These are phyloP conservation scores for Axinella damicornis DNA, from an alignment of 37 sponge, comb jelly and placozoan species.

Conservation along the genomic window DNA sequence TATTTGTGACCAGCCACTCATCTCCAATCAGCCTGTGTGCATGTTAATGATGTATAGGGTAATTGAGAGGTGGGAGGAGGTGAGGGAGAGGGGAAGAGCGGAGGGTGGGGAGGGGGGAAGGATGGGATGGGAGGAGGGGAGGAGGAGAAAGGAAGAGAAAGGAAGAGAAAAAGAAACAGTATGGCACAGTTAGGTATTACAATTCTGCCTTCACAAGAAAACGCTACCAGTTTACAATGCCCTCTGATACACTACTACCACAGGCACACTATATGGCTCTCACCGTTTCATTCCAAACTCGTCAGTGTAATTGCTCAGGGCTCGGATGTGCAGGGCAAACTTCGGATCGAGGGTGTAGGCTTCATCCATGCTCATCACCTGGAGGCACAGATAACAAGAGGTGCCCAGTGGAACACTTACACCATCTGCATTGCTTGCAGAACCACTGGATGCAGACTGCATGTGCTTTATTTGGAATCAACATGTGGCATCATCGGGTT, in stretches of 20 bases:
- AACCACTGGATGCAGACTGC: no score
- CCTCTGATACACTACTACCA: not conserved
- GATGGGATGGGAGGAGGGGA: not conserved
- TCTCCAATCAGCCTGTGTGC: constrained; percentile 82
- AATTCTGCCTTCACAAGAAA: no score
- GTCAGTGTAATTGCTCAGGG: constrained; percentile 65
- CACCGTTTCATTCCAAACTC: constrained; percentile 83
- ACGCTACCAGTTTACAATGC: no score
- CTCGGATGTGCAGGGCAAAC: constrained; percentile 80
- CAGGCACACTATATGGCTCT: not conserved
- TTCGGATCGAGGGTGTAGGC: constrained; percentile 79
- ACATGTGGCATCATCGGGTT: no score
- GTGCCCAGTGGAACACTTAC: no score
- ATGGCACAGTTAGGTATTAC: no score
- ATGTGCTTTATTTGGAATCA: no score
- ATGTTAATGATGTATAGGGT: not conserved
- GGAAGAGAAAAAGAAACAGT: no score
- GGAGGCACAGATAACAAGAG: not conserved
- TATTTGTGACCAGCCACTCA: constrained; percentile 90
- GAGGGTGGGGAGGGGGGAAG: not conserved
- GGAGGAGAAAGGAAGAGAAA: no score
- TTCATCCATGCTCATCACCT: constrained; percentile 60
- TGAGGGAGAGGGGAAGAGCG: no score
- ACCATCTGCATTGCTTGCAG: no score
- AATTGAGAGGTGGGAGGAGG: no score